Conservation (phyloP, 2,113 vertebrate genomes). For the Tetrax tetrax region DNA sequence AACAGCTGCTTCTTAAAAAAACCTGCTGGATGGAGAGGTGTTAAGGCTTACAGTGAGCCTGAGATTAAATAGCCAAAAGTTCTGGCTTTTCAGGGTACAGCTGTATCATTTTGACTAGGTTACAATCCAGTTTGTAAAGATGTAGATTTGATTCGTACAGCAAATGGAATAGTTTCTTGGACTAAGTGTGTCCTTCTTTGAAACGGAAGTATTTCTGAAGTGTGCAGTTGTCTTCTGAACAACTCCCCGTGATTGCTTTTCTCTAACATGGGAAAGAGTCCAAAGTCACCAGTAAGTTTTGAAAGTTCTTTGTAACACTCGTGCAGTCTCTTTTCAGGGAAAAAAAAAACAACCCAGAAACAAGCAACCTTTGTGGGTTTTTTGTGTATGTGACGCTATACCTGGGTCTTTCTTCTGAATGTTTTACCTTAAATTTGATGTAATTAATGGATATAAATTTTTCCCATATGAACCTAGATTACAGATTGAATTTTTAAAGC, state of each 20-base stretch:
- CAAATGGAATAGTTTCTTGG: background rate
- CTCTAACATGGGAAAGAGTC: background rate
- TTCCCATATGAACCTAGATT: background rate
- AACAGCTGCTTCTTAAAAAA: background rate
- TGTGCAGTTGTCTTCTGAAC: background rate
- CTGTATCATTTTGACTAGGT: background rate
- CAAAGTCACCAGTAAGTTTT: background rate
- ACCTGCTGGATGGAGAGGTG: background rate
- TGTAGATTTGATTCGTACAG: background rate
- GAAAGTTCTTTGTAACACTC: background rate
- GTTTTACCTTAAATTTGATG: background rate
- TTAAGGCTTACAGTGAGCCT: background rate
- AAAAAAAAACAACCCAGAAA: background rate
- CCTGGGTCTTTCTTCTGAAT: background rate
- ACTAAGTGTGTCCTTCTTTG: background rate
- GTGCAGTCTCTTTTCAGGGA: background rate
- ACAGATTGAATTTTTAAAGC: background rate
- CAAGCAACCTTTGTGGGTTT: background rate
- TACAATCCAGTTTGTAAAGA: background rate
- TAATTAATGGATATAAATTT: background rate
- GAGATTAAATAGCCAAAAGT: background rate
- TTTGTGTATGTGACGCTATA: background rate
- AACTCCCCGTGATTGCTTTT: background rate
- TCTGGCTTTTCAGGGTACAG: background rate
- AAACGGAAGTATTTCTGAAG: background rate